Base-by-base conservation (phyloP, 2,888 invertebrate species). In the Nomada fucata region DNA sequence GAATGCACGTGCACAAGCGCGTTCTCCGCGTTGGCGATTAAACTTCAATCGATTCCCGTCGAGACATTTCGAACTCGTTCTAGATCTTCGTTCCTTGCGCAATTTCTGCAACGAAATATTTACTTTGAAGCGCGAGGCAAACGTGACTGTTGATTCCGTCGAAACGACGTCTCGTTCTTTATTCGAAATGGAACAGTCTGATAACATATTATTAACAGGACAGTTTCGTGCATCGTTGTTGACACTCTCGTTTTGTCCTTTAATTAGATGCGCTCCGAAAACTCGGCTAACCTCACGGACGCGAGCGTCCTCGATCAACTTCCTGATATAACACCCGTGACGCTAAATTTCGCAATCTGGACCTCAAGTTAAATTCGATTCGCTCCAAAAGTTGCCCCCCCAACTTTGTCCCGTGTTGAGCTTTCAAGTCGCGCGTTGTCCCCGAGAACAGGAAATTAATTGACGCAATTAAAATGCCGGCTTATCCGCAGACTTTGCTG, bases 281-380 rank as follows among this genome's bases (percentile, higher is more conserved):
- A 67, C 29, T 26, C 2, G 15, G 9, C 13, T 47, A 47, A 47
- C 47, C 47, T 47, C 47, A 47, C 2, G 47, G 47, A 47, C 20
- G 11, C 9, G 15, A 2, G 29, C 13, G 47, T 55, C 36, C 47
- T 55, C 65, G 55, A 44, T 79, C 60, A 44, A 50, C 61, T 36
- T 65, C 36, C 64, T 52, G 69, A 47, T 53, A 59, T 64, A 64
- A 7, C 76, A 18, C 15, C 47, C 61, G 50, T 4, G 18, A 26
- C 20, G 18, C 44, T 42, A 63, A 70, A 79, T 70, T 64, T 77
- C 63, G 20, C 23, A 65, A 70, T 29, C 63, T 79, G 78, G 69
- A 59, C 20, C 50, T 77, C 78, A 77, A 77, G 78, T 44, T 76
- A 70, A 77, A 65, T 59, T 44, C 10, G 61, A 50, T 64, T 23